These are phyloP conservation scores for Monopterus albus DNA, from an alignment of 2,113 vertebrate species.

Conservation along the genomic window DNA sequence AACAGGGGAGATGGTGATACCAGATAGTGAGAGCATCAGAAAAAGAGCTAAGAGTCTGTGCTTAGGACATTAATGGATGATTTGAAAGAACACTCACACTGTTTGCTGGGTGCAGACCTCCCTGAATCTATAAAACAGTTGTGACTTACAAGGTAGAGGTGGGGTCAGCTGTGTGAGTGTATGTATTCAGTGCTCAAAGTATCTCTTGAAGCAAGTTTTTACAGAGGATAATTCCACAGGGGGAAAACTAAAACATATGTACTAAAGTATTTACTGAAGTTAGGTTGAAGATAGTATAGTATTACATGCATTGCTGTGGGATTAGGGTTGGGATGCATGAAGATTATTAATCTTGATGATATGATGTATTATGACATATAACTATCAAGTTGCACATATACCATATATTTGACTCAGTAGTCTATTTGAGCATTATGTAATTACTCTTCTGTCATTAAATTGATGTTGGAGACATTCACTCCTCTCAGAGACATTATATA, in stretches of 20 bases:
- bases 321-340: not conserved
- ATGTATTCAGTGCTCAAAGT: not conserved
- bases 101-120: conserved; percentile 80
- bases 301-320: not conserved
- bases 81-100: conserved; percentile 83
- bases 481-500: no score
- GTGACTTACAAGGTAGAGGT: conserved; percentile 55
- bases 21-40: conserved; percentile 70
- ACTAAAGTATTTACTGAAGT: no score
- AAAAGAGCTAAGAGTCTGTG: conserved; percentile 64
- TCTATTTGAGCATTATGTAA: no score
- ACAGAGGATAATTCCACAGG: not conserved
- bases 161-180: conserved; percentile 41
- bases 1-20: conserved; percentile 63
- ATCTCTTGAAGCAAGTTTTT: not conserved
- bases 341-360: not conserved
- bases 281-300: not conserved
- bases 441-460: no score
- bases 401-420: no score
- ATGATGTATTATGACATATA: not conserved
- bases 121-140: conserved; percentile 72
- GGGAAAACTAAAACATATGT: no score
- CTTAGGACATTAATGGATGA: conserved; percentile 75
- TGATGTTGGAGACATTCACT: no score
- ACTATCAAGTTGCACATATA: no score